These are phyloP conservation scores for Notothenia rossii DNA, from an alignment of 2,113 vertebrate genomes.

Conservation along the genomic window DNA sequence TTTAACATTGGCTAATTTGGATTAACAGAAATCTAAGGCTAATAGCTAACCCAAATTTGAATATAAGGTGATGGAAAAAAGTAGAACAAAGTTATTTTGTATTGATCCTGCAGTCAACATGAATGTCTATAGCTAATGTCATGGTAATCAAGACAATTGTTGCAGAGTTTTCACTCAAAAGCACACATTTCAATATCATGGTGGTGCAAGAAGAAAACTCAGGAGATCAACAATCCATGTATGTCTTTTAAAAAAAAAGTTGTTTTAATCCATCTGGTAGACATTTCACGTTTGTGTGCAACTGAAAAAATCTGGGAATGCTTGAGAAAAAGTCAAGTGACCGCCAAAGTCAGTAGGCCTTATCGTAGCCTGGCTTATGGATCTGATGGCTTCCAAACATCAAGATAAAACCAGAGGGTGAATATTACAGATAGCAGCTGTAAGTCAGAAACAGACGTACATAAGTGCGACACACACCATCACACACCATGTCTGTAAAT, in stretches of 20 bases:
- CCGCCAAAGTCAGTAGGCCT: neutral
- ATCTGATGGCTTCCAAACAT: too few relatives aligned
- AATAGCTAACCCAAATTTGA: too few relatives aligned
- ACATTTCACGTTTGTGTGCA: neutral
- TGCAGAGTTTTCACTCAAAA: neutral
- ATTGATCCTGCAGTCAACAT: too few relatives aligned
- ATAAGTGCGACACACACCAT: neutral
- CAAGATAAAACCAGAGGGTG: neutral
- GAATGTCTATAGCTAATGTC: too few relatives aligned
- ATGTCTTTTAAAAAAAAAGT: neutral
- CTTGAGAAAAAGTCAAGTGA: neutral
- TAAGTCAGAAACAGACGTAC: constrained; percentile 1
- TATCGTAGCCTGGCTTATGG: neutral
- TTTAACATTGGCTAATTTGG: too few relatives aligned
- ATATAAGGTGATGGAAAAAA: too few relatives aligned
- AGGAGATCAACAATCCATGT: neutral
- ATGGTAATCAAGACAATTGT: too few relatives aligned
- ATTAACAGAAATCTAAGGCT: too few relatives aligned
- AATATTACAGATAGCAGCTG: neutral
- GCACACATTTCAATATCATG: too few relatives aligned
- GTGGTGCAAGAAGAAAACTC: neutral
- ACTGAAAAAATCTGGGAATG: neutral
- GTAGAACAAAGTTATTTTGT: too few relatives aligned
- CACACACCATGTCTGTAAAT: constrained; percentile 16
- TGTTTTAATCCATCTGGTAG: neutral